Evolutionary conservation across 2,797 vertebrate genomes (phyloP), one percentile per base, ranked within the genome.

Genomic region (Meda fulgida): DNA sequence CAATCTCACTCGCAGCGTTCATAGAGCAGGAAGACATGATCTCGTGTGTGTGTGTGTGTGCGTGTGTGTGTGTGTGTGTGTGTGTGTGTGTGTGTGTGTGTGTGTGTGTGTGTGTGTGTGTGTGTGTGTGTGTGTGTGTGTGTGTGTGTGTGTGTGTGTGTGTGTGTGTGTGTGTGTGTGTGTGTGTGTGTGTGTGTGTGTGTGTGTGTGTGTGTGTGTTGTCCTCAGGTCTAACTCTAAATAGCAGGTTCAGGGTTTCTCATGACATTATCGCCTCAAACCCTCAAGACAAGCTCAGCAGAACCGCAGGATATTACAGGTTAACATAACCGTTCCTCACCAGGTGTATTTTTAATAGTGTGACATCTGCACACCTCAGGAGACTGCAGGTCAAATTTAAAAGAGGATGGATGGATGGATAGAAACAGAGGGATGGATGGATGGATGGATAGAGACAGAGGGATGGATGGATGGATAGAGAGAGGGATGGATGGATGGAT

Each of bases 221-320:
- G 69, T 81, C 9, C 18, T 48, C 13, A 14, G 69, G 53, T 73
- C 70, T 73, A 82, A 82, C 69, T 82, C 80, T 82, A 81, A n/a
- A 46, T 14, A 34, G 7, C 26, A 14, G n/a, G 38, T 63, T 81
- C 67, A 60, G 19, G 51, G 80, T 72, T 82, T 43, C 48, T 73
- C 53, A 31, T 63, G 38, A 19, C 7, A 81, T 71, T 21, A 58
- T n/a, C 21, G 48, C 48, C 66, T 36, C 46, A 4, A 31, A 51
- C 2, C 29, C 43, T 67, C 34, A 19, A 19, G 1, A 46, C 38
- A 5, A 36, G 38, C 26, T 66, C 55, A 78, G 75, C 55, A 60
- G 23, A 63, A 19, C 7, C 6, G 0, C 73, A n/a, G 75, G 13
- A 60, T 19, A 38, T 6, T 38, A 60, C 34, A 38, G 21, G 31